Conservation (phyloP, 2,888 invertebrate genomes). For the Plusia festucae region DNA sequence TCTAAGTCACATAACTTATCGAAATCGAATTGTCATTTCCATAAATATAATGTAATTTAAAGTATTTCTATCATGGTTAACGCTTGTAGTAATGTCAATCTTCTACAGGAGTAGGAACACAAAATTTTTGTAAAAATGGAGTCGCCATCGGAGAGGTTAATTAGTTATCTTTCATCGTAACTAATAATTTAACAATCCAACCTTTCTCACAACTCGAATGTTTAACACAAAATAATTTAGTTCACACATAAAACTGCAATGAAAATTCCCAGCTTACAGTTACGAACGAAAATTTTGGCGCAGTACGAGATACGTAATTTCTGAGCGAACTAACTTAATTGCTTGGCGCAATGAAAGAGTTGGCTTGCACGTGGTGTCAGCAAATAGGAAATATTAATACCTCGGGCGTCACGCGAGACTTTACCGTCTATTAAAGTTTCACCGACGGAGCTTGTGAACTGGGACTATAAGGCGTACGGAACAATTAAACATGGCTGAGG, state of each 20-base stretch:
- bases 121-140: no score
- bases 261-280: constrained; percentile 17
- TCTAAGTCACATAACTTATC: no score
- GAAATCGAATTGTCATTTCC: no score
- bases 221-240: not conserved
- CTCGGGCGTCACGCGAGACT: constrained; percentile 46
- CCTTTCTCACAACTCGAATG: not conserved
- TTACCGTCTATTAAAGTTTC: constrained; percentile 52
- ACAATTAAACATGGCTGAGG: not conserved
- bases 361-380: constrained; percentile 45
- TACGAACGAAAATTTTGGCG: constrained; percentile 38
- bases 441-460: not conserved
- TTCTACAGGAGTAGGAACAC: no score
- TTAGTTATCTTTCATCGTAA: not conserved
- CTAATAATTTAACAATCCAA: not conserved
- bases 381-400: constrained; percentile 57
- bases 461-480: not conserved
- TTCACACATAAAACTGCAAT: not conserved
- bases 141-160: no score
- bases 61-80: no score
- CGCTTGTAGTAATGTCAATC: no score
- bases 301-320: constrained; percentile 41
- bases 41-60: no score
- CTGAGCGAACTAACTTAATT: constrained; percentile 51
- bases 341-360: constrained; percentile 45